Conservation (phyloP, 2,888 invertebrate genomes). For the Penaeus monodon region DNA sequence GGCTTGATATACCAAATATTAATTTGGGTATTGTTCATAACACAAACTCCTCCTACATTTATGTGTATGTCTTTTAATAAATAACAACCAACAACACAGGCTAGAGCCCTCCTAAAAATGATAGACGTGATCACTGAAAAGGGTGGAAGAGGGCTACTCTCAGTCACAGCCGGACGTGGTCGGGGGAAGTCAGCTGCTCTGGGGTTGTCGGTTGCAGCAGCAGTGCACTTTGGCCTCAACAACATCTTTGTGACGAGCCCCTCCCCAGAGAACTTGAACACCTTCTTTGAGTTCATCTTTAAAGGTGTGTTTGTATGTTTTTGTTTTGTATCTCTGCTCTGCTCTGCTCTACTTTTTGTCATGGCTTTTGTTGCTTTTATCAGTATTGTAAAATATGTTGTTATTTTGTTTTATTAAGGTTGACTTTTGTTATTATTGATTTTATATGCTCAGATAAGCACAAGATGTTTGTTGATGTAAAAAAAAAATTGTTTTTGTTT, state of each 20-base stretch:
- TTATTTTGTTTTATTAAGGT: too few species aligned
- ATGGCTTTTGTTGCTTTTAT: too few species aligned
- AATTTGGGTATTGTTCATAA: too few species aligned
- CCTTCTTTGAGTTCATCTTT: constrained; percentile 95
- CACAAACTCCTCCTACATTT: too few species aligned
- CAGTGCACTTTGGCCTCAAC: constrained; percentile 86
- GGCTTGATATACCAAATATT: too few species aligned
- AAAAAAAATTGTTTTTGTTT: not conserved
- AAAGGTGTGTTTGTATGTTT: constrained; percentile 72
- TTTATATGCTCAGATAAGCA: not conserved
- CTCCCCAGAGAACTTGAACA: constrained; percentile 96
- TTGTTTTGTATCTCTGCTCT: not conserved
- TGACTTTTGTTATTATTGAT: too few species aligned
- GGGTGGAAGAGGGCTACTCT: constrained; percentile 83
- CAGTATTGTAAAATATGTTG: too few species aligned
- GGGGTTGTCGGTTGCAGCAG: constrained; percentile 90
- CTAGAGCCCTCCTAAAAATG: constrained; percentile 90
- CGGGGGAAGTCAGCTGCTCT: constrained; percentile 98
- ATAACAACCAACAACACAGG: constrained; percentile 69
- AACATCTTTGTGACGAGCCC: constrained; percentile 98
- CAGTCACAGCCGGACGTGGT: constrained; percentile 95
- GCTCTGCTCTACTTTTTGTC: not conserved
- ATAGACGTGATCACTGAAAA: constrained; percentile 96
- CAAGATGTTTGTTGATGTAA: not conserved
- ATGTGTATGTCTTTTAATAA: not conserved